These are phyloP conservation scores for Andrena dorsata DNA, from an alignment of 2,888 invertebrate species.

Conservation along the genomic window DNA sequence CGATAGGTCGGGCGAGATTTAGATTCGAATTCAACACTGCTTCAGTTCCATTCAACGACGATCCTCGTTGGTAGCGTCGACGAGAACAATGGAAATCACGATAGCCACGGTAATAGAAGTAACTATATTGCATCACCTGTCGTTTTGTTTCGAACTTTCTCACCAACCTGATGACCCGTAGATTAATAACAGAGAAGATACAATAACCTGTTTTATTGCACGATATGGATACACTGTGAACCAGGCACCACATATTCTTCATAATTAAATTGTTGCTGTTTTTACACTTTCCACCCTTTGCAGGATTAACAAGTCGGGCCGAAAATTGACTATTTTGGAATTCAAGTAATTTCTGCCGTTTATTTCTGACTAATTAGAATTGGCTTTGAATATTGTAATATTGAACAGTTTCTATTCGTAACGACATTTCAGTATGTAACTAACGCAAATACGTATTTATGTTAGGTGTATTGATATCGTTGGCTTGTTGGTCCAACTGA, in stretches of 20 bases:
- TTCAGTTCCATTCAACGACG: slow-evolving; percentile 51
- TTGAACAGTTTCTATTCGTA: too few relatives aligned
- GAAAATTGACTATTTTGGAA: too few relatives aligned
- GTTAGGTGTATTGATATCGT: too few relatives aligned
- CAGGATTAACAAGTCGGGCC: too few relatives aligned
- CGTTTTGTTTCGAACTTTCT: slow-evolving; percentile 31
- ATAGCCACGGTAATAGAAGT: slow-evolving; percentile 36
- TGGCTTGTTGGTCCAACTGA: too few relatives aligned
- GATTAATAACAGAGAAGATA: slow-evolving; percentile 23
- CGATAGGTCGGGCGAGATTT: slow-evolving; percentile 19
- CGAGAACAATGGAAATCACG: slow-evolving; percentile 38
- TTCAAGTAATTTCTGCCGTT: too few relatives aligned
- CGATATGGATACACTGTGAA: neutral
- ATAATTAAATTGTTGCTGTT: slow-evolving; percentile 7
- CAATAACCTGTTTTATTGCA: slow-evolving; percentile 16
- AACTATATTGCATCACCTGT: slow-evolving; percentile 36
- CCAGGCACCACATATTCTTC: neutral
- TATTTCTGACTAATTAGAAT: too few relatives aligned
- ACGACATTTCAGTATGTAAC: too few relatives aligned
- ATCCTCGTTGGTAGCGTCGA: slow-evolving; percentile 10
- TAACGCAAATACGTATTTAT: too few relatives aligned
- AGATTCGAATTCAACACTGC: slow-evolving; percentile 53
- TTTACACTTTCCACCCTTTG: too few relatives aligned
- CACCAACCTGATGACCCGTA: slow-evolving; percentile 14
- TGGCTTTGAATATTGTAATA: too few relatives aligned